These are phyloP conservation scores for Orientallactaga bullata DNA, from an alignment of 2,113 vertebrate species.

Conservation along the genomic window DNA sequence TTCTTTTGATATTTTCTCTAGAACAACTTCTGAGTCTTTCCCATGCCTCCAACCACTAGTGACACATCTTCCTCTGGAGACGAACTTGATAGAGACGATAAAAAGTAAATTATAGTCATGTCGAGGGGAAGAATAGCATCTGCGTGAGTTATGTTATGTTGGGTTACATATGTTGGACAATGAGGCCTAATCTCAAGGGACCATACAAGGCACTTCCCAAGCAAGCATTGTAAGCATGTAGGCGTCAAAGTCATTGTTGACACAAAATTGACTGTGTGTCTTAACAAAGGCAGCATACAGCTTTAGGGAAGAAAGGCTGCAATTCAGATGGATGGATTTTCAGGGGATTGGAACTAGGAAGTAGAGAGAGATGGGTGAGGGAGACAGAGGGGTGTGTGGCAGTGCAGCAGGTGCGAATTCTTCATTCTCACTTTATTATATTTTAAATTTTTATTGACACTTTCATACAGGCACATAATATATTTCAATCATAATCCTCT, in stretches of 20 bases:
- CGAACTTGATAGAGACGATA: neutral
- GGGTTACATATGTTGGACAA: neutral
- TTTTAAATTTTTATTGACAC: too few relatives aligned
- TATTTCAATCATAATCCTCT: too few relatives aligned
- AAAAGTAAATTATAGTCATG: neutral
- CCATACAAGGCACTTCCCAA: constrained; percentile 34
- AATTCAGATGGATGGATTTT: neutral
- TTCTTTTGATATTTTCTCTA: constrained; percentile 13
- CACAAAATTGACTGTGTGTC: neutral
- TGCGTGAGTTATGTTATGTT: neutral
- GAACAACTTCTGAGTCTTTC: constrained; percentile 43
- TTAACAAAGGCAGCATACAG: constrained; percentile 1
- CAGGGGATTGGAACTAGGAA: neutral
- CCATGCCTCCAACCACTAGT: neutral
- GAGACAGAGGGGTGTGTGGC: neutral
- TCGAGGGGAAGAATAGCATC: neutral
- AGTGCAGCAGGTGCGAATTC: neutral
- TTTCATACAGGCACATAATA: too few relatives aligned
- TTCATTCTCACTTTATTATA: neutral
- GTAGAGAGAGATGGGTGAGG: neutral
- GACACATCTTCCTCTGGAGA: constrained; percentile 1
- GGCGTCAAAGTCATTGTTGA: neutral
- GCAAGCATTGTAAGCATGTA: constrained; percentile 6
- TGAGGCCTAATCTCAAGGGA: neutral
- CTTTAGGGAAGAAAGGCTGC: neutral